Percentiles rank a stretch among this genome's conserved stretches.
Conservation (phyloP, 1,140 invertebrate species). For the Neodiprion fabricii region DNA sequence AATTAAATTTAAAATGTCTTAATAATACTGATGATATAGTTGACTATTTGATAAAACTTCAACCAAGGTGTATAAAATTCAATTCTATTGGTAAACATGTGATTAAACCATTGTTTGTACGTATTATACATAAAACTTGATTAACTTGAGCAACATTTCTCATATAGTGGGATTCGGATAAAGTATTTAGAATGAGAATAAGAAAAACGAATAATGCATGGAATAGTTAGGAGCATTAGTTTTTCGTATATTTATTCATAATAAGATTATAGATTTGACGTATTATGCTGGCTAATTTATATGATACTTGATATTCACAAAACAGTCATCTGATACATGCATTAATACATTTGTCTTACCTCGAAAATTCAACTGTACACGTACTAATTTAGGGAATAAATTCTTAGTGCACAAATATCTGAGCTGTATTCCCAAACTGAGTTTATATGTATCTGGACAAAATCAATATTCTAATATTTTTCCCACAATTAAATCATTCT, state of each 20-base stretch:
- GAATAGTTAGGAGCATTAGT: neutral
- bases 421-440: neutral
- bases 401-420: neutral
- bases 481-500: too few relatives aligned
- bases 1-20: too few relatives aligned
- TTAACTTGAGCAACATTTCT: too few relatives aligned
- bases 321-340: slow-evolving; percentile 32
- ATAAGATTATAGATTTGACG: slow-evolving; percentile 35
- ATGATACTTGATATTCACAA: slow-evolving; percentile 39
- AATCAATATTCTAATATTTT: neutral
- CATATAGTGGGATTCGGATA: neutral
- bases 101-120: neutral
- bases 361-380: slow-evolving; percentile 39
- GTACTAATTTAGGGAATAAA: slow-evolving; percentile 19
- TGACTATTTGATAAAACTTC: too few relatives aligned
- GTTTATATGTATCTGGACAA: neutral
- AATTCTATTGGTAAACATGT: neutral
- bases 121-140: neutral
- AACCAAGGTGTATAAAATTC: too few relatives aligned
- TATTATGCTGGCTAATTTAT: slow-evolving; percentile 43
- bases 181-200: neutral
- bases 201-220: neutral
- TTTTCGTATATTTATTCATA: slow-evolving; percentile 32
- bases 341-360: slow-evolving; percentile 32
- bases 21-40: too few relatives aligned